Base-by-base conservation (phyloP, 2,113 vertebrate species). In the Salvelinus sp. region DNA sequence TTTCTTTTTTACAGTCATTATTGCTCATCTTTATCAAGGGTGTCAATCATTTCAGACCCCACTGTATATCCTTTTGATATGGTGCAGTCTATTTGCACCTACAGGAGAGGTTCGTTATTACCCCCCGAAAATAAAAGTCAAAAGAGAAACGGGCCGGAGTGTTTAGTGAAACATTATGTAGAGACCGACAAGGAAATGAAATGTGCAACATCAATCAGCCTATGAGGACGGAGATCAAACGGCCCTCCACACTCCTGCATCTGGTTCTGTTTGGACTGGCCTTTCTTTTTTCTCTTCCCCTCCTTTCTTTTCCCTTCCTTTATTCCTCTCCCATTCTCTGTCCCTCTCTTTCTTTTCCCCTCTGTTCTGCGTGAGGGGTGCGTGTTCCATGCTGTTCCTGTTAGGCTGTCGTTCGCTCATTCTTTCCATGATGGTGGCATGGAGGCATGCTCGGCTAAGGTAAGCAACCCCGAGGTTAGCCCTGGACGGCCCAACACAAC, bases 151-250 rank as follows among this genome's bases (percentile, higher is more conserved):
- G 58, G 83, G 82, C 78, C 82, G 80, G 86, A 91, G 90, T 88
- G 91, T 94, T 92, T 93, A 92, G 92, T 77, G 91, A 91, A 87
- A 90, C 90, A 80, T 92, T 90, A 92, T 92, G 92, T 94, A 93
- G 94, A 84, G 88, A 88, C 84, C 87, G 94, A 92, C 87, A 90
- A 92, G 93, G 91, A 89, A 94, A 91, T 88, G 91, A 94, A 90
- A 86, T 70, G 84, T 87, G 88, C 93, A 89, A 91, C 93, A 91
- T 94, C 92, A 85, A 91, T 94, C 93, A 93, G 86, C 86, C 90
- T 76, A 88, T 80, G 92, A 89, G 85, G 80, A 91, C 72, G 14
- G 76, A 82, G 87, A 94, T 95, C 94, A 94, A 94, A 95, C 92
- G 77, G 3, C 74, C 82, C 90, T 90, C 90, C 86, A 85, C 87